phyloP scores from a whole-genome alignment of 2,888 invertebrate species.

The Ochropacha duplaris region DNA sequence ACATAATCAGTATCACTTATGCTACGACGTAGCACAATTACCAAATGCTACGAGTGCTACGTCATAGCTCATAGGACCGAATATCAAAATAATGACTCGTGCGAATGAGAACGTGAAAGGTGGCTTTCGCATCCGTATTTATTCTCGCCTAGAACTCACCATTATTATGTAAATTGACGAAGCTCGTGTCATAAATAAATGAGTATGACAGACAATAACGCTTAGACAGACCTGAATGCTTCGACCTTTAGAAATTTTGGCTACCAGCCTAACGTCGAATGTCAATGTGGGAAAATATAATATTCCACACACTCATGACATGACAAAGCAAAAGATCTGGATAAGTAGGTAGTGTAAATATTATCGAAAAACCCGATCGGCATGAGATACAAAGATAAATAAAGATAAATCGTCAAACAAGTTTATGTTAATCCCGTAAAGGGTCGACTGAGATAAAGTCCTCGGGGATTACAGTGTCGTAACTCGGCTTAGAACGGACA shows the following conservation, averaged over 20 bases:
- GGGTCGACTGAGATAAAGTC: constrained; percentile 70
- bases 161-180: background rate
- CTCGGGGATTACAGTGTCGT: constrained; percentile 65
- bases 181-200: background rate
- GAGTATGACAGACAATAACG: constrained; percentile 1
- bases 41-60: background rate
- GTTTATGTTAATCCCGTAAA: constrained; percentile 73
- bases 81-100: background rate
- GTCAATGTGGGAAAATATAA: constrained; percentile 4
- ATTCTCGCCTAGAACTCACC: background rate
- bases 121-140: background rate
- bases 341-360: constrained; percentile 26
- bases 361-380: constrained; percentile 32
- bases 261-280: constrained; percentile 5
- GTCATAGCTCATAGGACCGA: background rate
- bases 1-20: background rate
- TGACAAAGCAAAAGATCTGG: constrained; percentile 1
- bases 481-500: constrained; percentile 65
- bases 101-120: background rate
- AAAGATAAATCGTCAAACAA: constrained; percentile 67
- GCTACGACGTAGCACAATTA: background rate
- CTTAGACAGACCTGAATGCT: background rate
- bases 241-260: constrained; percentile 1
- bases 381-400: constrained; percentile 58
- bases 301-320: constrained; percentile 5